A percentile compares a stretch with the other conserved stretches of the same genome.
Evolutionary conservation across 2,113 vertebrate genomes (phyloP).

Genomic region (Callipepla squamata): DNA sequence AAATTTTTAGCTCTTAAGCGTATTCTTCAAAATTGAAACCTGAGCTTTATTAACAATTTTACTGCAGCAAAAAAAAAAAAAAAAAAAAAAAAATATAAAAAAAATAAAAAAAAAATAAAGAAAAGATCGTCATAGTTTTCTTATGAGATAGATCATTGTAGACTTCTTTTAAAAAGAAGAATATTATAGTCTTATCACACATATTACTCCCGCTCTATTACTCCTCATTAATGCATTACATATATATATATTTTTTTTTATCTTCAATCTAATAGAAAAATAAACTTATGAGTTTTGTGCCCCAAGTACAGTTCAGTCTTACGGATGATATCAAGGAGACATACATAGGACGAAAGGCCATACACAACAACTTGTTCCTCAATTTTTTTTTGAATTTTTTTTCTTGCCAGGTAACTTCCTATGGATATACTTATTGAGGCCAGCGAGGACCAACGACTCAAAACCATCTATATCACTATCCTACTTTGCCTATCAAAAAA

Average conservation of each 20-base stretch:
- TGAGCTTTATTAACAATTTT: background rate
- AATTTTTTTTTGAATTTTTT: background rate
- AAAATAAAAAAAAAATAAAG: too few species aligned
- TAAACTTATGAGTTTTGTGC: fast-evolving
- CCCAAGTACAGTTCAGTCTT: fast-evolving
- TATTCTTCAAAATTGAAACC: background rate
- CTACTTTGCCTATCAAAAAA: background rate
- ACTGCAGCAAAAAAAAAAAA: background rate
- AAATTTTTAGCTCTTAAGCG: background rate
- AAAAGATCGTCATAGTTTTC: background rate
- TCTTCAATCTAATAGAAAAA: background rate
- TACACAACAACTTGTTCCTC: background rate
- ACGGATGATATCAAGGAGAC: background rate
- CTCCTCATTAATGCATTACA: background rate
- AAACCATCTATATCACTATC: fast-evolving
- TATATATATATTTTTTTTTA: background rate
- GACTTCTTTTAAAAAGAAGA: background rate
- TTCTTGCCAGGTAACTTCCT: background rate
- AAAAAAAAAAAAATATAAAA: background rate
- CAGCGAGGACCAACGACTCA: background rate
- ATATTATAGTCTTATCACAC: background rate
- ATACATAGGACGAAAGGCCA: background rate
- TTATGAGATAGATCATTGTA: background rate
- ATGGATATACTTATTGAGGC: background rate
- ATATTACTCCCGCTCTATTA: fast-evolving